Base-by-base conservation (phyloP, 2,113 vertebrate species). In the Myrmecobius fasciatus region DNA sequence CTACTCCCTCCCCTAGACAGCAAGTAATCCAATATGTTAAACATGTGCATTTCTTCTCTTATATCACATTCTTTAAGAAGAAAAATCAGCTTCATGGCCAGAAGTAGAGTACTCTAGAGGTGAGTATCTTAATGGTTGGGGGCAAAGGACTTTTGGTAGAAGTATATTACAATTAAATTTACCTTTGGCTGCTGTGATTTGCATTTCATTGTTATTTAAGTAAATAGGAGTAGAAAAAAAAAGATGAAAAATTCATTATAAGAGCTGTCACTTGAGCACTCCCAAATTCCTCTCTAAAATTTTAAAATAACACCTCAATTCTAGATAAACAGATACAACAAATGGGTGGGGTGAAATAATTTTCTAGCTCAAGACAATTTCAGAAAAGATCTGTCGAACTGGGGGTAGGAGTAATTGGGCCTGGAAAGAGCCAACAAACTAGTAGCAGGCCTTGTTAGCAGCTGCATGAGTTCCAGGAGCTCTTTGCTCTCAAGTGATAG, bases 71-170 rank as follows among this genome's bases (percentile, higher is more conserved):
- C 14, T 92, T 67, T 26, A 83, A 89, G 36, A 89, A 10, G 56
- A 93, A 22, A 88, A 95, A 52, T 91, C 56, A 97, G 92, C 12
- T 89, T 95, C 90, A 75, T 52, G 53, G 60, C 22, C 49, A 24
- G 89, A 90, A 60, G n/a, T n/a, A 89, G 43, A 90, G 6, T n/a
- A 25, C 25, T 49, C 54, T 92, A 60, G 2, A 47, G 43, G 22
- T 92, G 46, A 0, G 6, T 25, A 60, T 8, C 54, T 93, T 36
- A 83, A 9, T 75, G 28, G 53, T 49, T 46, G 88, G 83, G 93
- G 43, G 46, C 28, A 88, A 1, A 90, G 43, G 24, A 52, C 51
- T 89, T 93, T 93, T 11, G 89, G 46, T 43, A 51, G 8, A 52
- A 8, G 46, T 25, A 53, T 25, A 88, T 48, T 60, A 95, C 91